These are phyloP conservation scores for Poeciliopsis gracilis DNA, from an alignment of 2,797 vertebrate species.

Conservation along the genomic window DNA sequence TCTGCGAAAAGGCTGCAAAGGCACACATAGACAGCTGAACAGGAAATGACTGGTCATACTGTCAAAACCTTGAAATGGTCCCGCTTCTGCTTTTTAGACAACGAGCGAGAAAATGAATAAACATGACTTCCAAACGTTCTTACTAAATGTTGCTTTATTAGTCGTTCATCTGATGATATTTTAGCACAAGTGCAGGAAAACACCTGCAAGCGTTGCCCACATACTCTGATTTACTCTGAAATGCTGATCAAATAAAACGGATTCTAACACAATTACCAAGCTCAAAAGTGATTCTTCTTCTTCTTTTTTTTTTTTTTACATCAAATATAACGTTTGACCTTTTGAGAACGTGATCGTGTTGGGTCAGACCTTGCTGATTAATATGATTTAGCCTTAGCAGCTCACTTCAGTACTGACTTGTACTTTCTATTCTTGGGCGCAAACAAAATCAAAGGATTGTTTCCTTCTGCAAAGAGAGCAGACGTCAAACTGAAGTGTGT, in stretches of 20 bases:
- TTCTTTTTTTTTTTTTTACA: no score
- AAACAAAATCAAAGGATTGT: constrained; percentile 31
- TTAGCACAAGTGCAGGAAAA: background rate
- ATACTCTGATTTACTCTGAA: constrained; percentile 45
- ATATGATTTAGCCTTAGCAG: background rate
- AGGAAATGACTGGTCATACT: constrained; percentile 79
- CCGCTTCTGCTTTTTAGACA: constrained; percentile 70
- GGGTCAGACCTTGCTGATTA: background rate
- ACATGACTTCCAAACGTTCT: constrained; percentile 19
- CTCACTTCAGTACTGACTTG: background rate
- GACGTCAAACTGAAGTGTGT: constrained; percentile 14
- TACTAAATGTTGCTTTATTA: background rate
- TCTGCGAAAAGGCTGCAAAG: constrained; percentile 65
- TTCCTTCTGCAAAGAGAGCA: constrained; percentile 33
- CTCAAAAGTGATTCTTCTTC: background rate
- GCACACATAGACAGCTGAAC: constrained; percentile 77
- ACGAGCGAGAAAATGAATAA: constrained; percentile 15
- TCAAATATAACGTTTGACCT: background rate
- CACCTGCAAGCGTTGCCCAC: constrained; percentile 5
- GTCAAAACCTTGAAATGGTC: constrained; percentile 68
- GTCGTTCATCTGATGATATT: background rate
- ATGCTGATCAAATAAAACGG: background rate
- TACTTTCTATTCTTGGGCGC: constrained; percentile 5
- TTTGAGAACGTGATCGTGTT: background rate
- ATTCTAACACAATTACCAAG: background rate